Evolutionary conservation across 1,140 invertebrate genomes (phyloP), one percentile per base, ranked within the genome.

Genomic region (Cataglyphis hispanica): DNA sequence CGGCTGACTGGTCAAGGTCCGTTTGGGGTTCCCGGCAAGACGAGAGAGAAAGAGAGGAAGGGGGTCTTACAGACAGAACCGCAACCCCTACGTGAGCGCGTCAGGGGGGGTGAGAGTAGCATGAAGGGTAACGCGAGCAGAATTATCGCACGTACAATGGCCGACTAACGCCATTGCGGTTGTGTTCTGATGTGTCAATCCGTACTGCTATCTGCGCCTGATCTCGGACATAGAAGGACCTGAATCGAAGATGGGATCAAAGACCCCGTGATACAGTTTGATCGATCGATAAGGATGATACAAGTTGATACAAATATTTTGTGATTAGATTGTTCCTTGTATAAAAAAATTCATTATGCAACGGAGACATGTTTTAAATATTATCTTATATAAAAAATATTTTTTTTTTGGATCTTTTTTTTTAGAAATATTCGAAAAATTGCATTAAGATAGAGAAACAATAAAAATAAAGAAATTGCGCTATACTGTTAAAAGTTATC

Each of bases 1-100:
- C 37, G 40, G 46, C 72, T 89, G 88, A 89, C 88, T 86, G 80
- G 61, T 87, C 84, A 88, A 87, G 85, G 61, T 56, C 61, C 61
- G 76, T 80, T 67, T 77, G 25, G 63, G 63, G 53, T 56, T 61
- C 69, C n/a, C 64, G 50, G 43, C 16, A 40, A 66, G 63, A 63
- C 34, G 46, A 37, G 4, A n/a, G 60, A 66, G 34, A 25, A 22
- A 40, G 56, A 75, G 72, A 60, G 10, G 13, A 13, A 50, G 58
- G 46, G 67, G 25, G 61, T 40, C 34, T 16, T 50, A 3, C 22
- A 22, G 63, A 86, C 37, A 63, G 63, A 81, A 1, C 16, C 63
- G 67, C 70, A 85, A 85, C 86, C 84, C 83, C 74, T 74, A 22
- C 70, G 46, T 63, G 64, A 78, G 19, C 66, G 37, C 66, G 31